Percentiles rank a stretch among this genome's conserved stretches.
phyloP scores from a whole-genome alignment of 1,140 invertebrate genomes.

The Camponotus pennsylvanicus region DNA sequence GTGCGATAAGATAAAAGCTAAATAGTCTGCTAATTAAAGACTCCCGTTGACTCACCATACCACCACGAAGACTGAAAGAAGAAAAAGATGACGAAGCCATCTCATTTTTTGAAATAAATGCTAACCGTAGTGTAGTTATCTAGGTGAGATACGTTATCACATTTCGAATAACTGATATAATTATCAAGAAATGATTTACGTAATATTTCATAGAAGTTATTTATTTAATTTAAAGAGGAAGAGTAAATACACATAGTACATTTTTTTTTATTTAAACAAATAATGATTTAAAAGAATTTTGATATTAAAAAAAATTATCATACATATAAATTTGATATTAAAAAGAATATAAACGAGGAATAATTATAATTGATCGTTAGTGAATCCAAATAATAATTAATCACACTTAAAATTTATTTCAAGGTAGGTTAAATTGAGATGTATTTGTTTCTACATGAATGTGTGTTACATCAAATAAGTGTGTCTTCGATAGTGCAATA shows the following conservation, averaged over 20 bases:
- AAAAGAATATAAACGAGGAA: neutral
- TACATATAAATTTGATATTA: neutral
- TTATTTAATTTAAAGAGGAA: neutral
- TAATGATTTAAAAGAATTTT: neutral
- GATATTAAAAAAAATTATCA: no score
- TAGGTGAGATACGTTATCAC: slow-evolving; percentile 10
- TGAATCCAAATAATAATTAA: slow-evolving; percentile 13
- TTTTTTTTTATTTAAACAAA: neutral
- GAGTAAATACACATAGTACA: neutral
- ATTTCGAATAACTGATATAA: neutral
- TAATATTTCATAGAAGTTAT: neutral
- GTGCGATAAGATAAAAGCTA: slow-evolving; percentile 70
- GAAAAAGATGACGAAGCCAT: slow-evolving; percentile 30
- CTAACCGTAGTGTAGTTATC: neutral
- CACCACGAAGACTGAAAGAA: slow-evolving; percentile 45
- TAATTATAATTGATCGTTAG: slow-evolving; percentile 7
- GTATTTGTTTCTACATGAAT: neutral
- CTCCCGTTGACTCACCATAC: slow-evolving; percentile 26
- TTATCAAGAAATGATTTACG: slow-evolving; percentile 24
- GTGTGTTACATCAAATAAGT: neutral
- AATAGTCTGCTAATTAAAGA: slow-evolving; percentile 76
- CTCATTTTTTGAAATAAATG: slow-evolving; percentile 25
- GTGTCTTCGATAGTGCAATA: neutral
- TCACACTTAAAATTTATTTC: no score
- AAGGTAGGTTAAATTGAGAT: neutral